Conservation (phyloP, 1,140 invertebrate genomes). For the Hyles euphorbiae region DNA sequence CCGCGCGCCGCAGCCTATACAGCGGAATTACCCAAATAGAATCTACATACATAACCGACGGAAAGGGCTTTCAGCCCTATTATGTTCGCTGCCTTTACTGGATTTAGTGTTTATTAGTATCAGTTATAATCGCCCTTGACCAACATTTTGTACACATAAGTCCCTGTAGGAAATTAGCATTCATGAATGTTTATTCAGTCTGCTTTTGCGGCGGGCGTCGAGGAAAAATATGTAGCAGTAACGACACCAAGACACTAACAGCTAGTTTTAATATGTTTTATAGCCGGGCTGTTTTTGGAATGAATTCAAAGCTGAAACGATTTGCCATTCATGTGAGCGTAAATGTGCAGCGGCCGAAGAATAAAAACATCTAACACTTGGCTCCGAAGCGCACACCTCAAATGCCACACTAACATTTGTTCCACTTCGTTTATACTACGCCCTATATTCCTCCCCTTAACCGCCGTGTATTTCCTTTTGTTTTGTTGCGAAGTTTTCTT, state of each 20-base stretch:
- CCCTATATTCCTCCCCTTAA: slow-evolving; percentile 36
- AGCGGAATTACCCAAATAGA: not conserved
- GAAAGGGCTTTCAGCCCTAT: not conserved
- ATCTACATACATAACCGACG: too few species aligned
- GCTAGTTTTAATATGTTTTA: too few species aligned
- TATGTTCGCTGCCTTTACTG: not conserved
- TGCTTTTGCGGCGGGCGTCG: not conserved
- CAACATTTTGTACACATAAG: not conserved
- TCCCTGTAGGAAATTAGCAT: not conserved
- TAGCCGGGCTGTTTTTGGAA: too few species aligned
- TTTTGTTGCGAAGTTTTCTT: too few species aligned
- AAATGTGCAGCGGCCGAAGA: too few species aligned
- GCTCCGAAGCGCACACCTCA: slow-evolving; percentile 19
- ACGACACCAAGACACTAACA: too few species aligned
- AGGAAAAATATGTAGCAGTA: not conserved
- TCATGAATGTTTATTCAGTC: slow-evolving; percentile 1
- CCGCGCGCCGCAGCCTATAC: slow-evolving; percentile 4
- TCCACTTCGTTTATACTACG: slow-evolving; percentile 42
- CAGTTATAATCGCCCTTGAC: slow-evolving; percentile 3
- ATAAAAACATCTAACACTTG: too few species aligned
- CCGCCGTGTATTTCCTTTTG: slow-evolving; percentile 6
- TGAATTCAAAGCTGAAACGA: too few species aligned
- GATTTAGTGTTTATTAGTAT: not conserved
- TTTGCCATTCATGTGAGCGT: too few species aligned
- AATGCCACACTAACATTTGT: slow-evolving; percentile 58